A percentile compares a stretch with the other conserved stretches of the same genome.
Conservation (phyloP, 2,888 invertebrate genomes). For the Halictus quadricinctus region DNA sequence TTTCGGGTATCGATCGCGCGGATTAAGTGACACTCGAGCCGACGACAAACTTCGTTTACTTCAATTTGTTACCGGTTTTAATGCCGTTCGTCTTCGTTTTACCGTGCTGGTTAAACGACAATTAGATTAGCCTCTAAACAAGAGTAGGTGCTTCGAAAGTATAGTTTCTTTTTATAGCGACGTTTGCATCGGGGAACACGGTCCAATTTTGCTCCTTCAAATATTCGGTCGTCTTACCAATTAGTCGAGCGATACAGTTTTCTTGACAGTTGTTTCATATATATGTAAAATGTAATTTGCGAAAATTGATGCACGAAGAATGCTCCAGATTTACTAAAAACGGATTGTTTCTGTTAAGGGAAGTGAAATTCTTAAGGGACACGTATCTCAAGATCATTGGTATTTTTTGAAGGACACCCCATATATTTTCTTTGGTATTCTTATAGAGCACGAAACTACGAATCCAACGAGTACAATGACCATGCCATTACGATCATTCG, state of each 20-base stretch:
- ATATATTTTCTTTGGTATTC: neutral
- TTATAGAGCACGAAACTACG: neutral
- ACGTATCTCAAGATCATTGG: no score
- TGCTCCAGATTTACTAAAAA: no score
- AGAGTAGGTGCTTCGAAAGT: neutral
- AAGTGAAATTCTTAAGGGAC: no score
- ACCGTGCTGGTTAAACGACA: neutral
- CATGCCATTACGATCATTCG: neutral
- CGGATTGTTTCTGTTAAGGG: no score
- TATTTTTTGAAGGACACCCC: neutral
- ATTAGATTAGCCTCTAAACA: neutral
- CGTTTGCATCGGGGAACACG: neutral
- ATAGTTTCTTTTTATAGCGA: neutral
- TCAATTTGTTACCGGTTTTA: slow-evolving; percentile 16
- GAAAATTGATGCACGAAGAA: no score
- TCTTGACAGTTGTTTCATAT: no score
- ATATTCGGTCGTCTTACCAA: neutral
- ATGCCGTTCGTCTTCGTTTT: neutral
- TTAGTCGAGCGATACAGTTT: neutral
- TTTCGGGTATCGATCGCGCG: slow-evolving; percentile 41
- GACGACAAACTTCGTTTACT: slow-evolving; percentile 11
- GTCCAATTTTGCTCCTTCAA: neutral
- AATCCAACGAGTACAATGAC: neutral
- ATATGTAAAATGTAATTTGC: no score
- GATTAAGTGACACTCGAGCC: slow-evolving; percentile 6